A percentile compares a stretch with the other conserved stretches of the same genome.
These are phyloP conservation scores for Calliopum simillimum DNA, from an alignment of 2,888 invertebrate species.

Conservation along the genomic window DNA sequence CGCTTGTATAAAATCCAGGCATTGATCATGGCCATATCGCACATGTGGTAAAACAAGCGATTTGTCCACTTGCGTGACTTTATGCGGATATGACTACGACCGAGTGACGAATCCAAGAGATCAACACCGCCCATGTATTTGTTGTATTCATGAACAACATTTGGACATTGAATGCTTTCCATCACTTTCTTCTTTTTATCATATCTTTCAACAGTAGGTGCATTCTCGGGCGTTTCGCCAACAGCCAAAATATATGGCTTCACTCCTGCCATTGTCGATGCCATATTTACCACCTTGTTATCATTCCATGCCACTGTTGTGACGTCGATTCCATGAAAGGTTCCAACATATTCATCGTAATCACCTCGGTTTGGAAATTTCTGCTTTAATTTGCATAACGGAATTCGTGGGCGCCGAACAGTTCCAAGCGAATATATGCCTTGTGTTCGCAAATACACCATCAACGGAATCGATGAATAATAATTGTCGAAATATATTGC, in stretches of 20 bases:
- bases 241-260: constrained; percentile 19
- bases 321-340: constrained; percentile 36
- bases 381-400: constrained; percentile 34
- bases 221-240: constrained; percentile 17
- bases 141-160: constrained; percentile 35
- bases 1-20: constrained; percentile 23
- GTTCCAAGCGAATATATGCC: constrained; percentile 31
- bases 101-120: constrained; percentile 28
- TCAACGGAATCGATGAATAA: constrained; percentile 23
- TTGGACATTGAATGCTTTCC: constrained; percentile 31
- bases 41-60: constrained; percentile 34
- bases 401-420: constrained; percentile 35
- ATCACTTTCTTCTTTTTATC: constrained; percentile 36
- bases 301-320: constrained; percentile 39
- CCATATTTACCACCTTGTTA: constrained; percentile 38
- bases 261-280: constrained; percentile 25
- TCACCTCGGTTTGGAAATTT: constrained; percentile 37
- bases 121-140: constrained; percentile 35
- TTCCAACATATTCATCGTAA: constrained; percentile 29
- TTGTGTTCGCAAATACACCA: constrained; percentile 21
- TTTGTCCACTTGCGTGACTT: constrained; percentile 31
- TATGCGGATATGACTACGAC: constrained; percentile 26
- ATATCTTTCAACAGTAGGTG: constrained; percentile 35
- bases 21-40: constrained; percentile 16
- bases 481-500: constrained; percentile 28